Evolutionary conservation across 2,797 vertebrate genomes (phyloP).

Genomic region (Selene dorsalis): DNA sequence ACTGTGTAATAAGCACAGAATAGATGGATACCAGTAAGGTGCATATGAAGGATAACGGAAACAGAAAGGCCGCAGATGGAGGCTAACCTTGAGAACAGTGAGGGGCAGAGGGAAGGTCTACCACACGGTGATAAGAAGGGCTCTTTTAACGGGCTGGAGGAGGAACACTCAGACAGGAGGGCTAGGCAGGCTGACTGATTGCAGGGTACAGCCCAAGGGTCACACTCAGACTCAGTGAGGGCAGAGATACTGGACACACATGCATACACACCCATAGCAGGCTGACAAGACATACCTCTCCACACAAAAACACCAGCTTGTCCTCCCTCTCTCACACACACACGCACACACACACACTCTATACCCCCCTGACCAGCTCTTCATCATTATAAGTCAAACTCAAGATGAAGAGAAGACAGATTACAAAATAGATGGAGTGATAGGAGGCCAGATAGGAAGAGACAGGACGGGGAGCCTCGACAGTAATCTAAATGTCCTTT

Average conservation of each 20-base stretch:
- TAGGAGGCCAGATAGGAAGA: constrained; percentile 73
- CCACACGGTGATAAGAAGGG: constrained; percentile 72
- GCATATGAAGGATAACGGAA: constrained; percentile 47
- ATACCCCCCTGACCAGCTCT: constrained; percentile 73
- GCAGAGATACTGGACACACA: constrained; percentile 57
- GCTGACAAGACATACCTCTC: constrained; percentile 25
- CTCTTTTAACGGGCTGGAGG: constrained; percentile 64
- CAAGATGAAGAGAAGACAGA: constrained; percentile 80
- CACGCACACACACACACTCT: constrained; percentile 14
- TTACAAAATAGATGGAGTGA: constrained; percentile 78
- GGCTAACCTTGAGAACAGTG: constrained; percentile 77
- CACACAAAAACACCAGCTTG: constrained; percentile 29
- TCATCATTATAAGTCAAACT: constrained; percentile 77
- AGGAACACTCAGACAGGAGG: constrained; percentile 74
- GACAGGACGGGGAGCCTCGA: constrained; percentile 74
- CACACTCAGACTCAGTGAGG: constrained; percentile 66
- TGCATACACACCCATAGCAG: constrained; percentile 35
- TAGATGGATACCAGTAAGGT: constrained; percentile 38
- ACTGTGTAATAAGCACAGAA: constrained; percentile 48
- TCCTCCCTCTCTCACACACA: constrained; percentile 17
- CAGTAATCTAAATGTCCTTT: constrained; percentile 83
- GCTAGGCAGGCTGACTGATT: constrained; percentile 76
- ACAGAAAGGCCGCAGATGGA: constrained; percentile 53
- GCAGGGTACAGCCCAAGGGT: constrained; percentile 75
- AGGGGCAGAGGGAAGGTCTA: constrained; percentile 72